phyloP scores from a whole-genome alignment of 1,140 invertebrate genomes.

The Drosophila kurseongensis region DNA sequence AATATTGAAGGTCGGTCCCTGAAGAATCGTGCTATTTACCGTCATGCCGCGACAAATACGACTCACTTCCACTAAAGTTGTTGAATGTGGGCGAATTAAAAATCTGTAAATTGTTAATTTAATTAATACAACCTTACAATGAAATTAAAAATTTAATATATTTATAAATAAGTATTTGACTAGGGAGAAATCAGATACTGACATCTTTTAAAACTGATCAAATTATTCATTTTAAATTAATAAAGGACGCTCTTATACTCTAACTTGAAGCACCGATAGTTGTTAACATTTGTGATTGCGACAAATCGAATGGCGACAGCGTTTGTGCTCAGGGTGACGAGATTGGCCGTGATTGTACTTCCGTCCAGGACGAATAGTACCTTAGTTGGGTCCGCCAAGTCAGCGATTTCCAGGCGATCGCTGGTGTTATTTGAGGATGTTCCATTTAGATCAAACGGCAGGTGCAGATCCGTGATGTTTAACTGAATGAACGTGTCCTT shows the following conservation, averaged over 20 bases:
- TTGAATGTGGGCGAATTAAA: too few species aligned
- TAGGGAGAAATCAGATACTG: too few species aligned
- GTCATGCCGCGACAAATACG: constrained; percentile 46
- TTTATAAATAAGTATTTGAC: too few species aligned
- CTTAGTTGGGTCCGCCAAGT: constrained; percentile 16
- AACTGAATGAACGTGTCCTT: constrained; percentile 85
- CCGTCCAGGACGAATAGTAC: constrained; percentile 61
- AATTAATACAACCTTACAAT: neutral
- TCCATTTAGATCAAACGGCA: constrained; percentile 67
- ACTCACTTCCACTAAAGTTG: neutral
- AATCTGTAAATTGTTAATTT: neutral
- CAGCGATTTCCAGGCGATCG: constrained; percentile 64
- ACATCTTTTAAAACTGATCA: too few species aligned
- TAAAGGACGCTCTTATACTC: constrained; percentile 13
- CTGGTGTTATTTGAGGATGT: constrained; percentile 11
- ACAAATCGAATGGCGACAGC: constrained; percentile 85
- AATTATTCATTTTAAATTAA: too few species aligned
- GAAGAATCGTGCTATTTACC: constrained; percentile 24
- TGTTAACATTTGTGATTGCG: constrained; percentile 84
- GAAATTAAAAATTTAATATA: neutral
- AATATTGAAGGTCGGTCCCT: neutral
- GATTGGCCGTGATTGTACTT: constrained; percentile 38
- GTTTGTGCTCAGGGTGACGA: constrained; percentile 66
- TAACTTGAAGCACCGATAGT: constrained; percentile 84
- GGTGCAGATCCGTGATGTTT: constrained; percentile 85